Base-by-base conservation (phyloP, 2,797 vertebrate species). In the Myioborus melanocephalus region DNA sequence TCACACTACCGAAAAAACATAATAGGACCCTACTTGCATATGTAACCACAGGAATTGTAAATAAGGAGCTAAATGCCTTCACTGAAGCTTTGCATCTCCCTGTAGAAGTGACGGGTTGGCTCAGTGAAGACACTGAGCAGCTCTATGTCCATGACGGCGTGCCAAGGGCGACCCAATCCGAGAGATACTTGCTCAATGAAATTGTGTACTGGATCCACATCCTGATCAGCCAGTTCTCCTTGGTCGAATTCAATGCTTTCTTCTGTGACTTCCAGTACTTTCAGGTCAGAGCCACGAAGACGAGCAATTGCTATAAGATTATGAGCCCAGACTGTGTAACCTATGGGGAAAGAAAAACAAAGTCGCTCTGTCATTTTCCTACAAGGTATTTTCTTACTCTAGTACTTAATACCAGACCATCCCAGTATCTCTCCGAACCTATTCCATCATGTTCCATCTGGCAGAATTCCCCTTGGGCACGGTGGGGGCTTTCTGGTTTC, bases 181-280 rank as follows among this genome's bases (percentile, higher is more conserved):
- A 99, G 98, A 32, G 99, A 99, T 47, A 99, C 99, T 98, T 99
- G 99, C 97, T 99, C 99, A 92, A 99, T 98, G 94, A 99, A 98
- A 97, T 99, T 99, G 95, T 99, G 99, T 83, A 99, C 98, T 20
- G 99, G 99, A 98, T 99, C 99, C 59, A 99, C 99, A 87, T 99
- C 99, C 96, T 98, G 98, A 97, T 98, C 99, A 75, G 98, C 97
- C 37, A 98, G 98, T 98, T 99, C 99, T 95, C 99, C 99, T 53
- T 99, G 99, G 97, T 99, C 99, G 26, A 99, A 99, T 98, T 99
- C 99, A 96, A 99, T 99, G 98, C 99, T 99, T 98, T 99, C 99
- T 97, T 99, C 99, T 0, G 99, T 99, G 96, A 99, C 98, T 39
- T 99, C 99, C 85, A 99, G 98, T 87, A 99, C 97, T 89, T 98